Evolutionary conservation across 2,797 vertebrate genomes (phyloP).

Genomic region (Apodemus agrarius): DNA sequence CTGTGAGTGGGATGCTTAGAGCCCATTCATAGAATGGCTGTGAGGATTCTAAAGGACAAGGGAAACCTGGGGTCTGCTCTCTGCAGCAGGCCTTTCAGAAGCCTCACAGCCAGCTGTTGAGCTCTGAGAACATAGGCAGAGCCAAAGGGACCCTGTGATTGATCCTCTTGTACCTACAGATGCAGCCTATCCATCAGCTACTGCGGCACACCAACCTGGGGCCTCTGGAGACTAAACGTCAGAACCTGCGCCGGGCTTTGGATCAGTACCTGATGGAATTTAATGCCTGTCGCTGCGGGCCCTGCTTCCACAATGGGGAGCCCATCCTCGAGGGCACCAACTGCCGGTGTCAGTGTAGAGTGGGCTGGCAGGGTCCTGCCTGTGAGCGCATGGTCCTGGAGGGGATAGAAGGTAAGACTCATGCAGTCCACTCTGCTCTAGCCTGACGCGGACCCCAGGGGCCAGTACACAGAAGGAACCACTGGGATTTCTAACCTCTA

Average conservation of each 20-base stretch:
- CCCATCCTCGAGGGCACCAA: conserved; percentile 86
- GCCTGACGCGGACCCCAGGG: not conserved
- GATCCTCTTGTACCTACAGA: conserved; percentile 83
- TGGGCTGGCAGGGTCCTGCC: conserved; percentile 86
- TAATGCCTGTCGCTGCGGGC: conserved; percentile 91
- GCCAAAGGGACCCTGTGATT: not conserved
- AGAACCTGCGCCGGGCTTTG: conserved; percentile 89
- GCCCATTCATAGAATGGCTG: not conserved
- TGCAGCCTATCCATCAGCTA: conserved; percentile 92
- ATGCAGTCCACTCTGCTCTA: accelerated
- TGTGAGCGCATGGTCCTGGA: conserved; percentile 76
- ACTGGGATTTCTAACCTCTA: not conserved
- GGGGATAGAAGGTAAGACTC: conserved; percentile 42
- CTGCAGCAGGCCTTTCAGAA: not conserved
- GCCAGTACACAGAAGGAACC: too few relatives aligned
- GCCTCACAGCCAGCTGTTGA: not conserved
- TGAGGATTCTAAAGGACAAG: not conserved
- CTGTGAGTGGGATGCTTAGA: not conserved
- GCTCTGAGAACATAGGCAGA: not conserved
- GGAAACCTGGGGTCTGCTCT: not conserved
- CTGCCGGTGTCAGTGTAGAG: conserved; percentile 91
- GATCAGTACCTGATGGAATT: conserved; percentile 92
- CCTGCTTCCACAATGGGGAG: conserved; percentile 91
- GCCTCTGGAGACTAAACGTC: conserved; percentile 84
- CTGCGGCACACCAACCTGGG: conserved; percentile 88